Conservation (phyloP, 2,888 invertebrate genomes). For the Congeria kusceri region DNA sequence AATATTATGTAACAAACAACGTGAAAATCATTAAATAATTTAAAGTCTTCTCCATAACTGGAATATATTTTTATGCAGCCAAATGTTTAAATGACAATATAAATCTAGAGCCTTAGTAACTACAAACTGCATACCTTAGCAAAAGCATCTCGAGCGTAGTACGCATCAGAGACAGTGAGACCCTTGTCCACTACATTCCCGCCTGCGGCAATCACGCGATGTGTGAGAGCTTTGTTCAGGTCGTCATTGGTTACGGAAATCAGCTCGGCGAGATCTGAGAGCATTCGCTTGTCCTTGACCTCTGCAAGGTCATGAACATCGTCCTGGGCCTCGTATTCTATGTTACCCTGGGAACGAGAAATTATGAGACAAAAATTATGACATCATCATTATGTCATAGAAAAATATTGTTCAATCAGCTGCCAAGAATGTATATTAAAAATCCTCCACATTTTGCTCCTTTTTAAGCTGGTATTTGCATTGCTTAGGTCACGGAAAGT, state of each 20-base stretch:
- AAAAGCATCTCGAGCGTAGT: constrained; percentile 95
- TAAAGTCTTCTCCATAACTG: too few relatives aligned
- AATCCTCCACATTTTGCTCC: too few relatives aligned
- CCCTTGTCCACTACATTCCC: constrained; percentile 96
- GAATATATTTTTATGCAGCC: too few relatives aligned
- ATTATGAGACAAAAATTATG: not conserved
- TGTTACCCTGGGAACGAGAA: constrained; percentile 87
- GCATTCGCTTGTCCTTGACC: constrained; percentile 86
- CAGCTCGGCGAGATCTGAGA: constrained; percentile 88
- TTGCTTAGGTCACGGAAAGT: too few relatives aligned
- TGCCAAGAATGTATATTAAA: too few relatives aligned
- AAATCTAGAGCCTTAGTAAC: not conserved
- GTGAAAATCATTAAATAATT: too few relatives aligned
- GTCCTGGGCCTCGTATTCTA: constrained; percentile 87
- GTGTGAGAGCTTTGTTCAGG: constrained; percentile 91
- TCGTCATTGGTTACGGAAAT: constrained; percentile 89
- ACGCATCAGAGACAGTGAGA: constrained; percentile 93
- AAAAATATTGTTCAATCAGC: too few relatives aligned
- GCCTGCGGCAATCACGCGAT: constrained; percentile 96
- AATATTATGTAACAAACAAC: too few relatives aligned
- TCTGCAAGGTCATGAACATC: constrained; percentile 84
- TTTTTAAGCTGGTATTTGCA: too few relatives aligned
- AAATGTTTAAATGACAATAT: too few relatives aligned
- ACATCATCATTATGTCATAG: too few relatives aligned
- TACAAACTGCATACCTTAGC: constrained; percentile 89